Conservation (phyloP, 2,113 vertebrate species). For the Nothoprocta pentlandii region DNA sequence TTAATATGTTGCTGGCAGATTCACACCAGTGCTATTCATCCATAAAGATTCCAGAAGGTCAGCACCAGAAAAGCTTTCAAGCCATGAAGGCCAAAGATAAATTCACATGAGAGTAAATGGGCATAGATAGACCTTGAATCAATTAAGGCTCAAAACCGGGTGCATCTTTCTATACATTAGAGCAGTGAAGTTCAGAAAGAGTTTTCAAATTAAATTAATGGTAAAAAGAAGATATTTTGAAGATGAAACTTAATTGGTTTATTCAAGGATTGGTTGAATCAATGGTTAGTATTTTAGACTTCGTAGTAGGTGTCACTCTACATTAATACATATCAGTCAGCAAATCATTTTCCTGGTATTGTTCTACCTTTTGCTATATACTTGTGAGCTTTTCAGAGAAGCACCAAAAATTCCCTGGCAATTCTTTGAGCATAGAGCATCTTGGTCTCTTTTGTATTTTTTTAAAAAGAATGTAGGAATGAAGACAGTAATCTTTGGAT, state of each 20-base stretch:
- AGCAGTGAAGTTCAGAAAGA: not conserved
- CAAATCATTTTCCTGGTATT: not conserved
- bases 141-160: not conserved
- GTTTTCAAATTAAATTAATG: not conserved
- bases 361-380: slow-evolving; percentile 13
- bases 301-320: not conserved
- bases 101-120: not conserved
- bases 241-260: not conserved
- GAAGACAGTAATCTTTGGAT: not conserved
- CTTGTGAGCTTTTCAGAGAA: not conserved
- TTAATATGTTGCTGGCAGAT: not conserved
- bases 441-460: not conserved
- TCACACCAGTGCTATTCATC: not conserved
- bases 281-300: not conserved
- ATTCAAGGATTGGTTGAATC: not conserved
- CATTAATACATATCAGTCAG: not conserved
- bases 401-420: not conserved
- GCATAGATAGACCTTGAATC: not conserved
- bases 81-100: not conserved
- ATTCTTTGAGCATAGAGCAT: not conserved
- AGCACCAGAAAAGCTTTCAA: not conserved
- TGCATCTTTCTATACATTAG: not conserved
- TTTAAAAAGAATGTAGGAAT: not conserved
- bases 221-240: not conserved
- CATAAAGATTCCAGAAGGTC: not conserved